Evolutionary conservation across 2,797 vertebrate species (phyloP), one percentile per base, ranked within the genome.

Genomic region (Manis pentadactyla): DNA sequence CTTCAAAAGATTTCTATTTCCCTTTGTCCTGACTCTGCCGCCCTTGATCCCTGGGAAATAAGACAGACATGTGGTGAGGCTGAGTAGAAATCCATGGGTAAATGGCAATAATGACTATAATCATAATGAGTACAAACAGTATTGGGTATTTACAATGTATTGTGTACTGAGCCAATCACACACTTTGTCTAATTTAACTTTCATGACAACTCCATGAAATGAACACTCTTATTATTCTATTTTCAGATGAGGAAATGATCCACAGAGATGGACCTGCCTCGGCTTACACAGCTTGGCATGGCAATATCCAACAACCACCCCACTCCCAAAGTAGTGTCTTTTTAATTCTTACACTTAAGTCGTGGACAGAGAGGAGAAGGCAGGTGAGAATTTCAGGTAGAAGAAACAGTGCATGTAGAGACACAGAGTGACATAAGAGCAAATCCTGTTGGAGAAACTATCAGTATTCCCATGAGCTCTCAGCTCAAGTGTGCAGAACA

Each of bases 391-490:
- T 42, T 66, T 66, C 73, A 63, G 68, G 51, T 27, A 37, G 71
- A 42, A 51, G 64, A 46, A 75, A 42, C 17, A n/a, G 18, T 12
- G 14, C 5, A 1, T 5, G 37, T 7, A 78, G 59, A 84, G 21
- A 81, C 5, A 15, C n/a, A 12, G 0, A 14, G 34, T 39, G 10
- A 13, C 12, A 9, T 9, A 17, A 61, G 7, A 57, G 14, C 25
- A 55, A 39, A 71, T 29, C 3, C 31, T 63, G 17, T 21, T 9
- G 13, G 61, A 90, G 57, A 18, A n/a, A 57, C 25, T n/a, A 0
- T 17, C 10, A 5, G 2, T 46, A 27, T 6, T 74, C 13, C 31
- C 37, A 2, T 0, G 2, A 19, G 14, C 5, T 19, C 59, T 31
- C 11, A n/a, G 51, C 31, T 74, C 23, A 37, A 25, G 9, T 10